phyloP scores from a whole-genome alignment of 2,888 invertebrate genomes.

The Piscicola geometra region DNA sequence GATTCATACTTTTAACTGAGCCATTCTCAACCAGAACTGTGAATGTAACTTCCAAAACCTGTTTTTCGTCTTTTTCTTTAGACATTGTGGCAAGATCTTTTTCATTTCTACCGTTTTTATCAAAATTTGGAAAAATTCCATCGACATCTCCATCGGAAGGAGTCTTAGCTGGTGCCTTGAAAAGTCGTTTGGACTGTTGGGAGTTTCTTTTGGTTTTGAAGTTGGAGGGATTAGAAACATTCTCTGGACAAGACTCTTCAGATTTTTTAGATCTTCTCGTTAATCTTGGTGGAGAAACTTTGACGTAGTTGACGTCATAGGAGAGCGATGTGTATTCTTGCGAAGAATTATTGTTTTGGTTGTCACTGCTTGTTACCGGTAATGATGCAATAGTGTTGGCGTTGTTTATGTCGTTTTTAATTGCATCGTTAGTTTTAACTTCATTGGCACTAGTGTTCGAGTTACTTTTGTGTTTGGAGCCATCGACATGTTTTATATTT shows the following conservation, averaged over 20 bases:
- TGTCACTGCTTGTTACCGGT: background rate
- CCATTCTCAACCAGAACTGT: conserved; percentile 26
- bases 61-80: background rate
- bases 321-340: conserved; percentile 35
- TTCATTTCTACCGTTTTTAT: background rate
- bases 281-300: conserved; percentile 37
- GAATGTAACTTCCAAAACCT: conserved; percentile 28
- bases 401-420: background rate
- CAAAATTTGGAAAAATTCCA: background rate
- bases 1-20: conserved; percentile 20
- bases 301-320: conserved; percentile 39
- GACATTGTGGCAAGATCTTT: background rate
- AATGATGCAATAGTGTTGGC: too few relatives aligned
- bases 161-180: conserved; percentile 25
- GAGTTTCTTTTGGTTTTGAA: background rate
- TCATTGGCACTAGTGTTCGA: background rate
- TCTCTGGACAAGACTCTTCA: background rate
- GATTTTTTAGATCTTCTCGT: conserved; percentile 34
- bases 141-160: conserved; percentile 12
- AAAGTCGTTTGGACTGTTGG: conserved; percentile 10
- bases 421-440: background rate
- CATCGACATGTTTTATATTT: too few relatives aligned
- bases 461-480: background rate
- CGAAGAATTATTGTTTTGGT: conserved; percentile 13
- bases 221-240: background rate